phyloP scores from a whole-genome alignment of 2,113 vertebrate genomes.

The Elgaria multicarinata region DNA sequence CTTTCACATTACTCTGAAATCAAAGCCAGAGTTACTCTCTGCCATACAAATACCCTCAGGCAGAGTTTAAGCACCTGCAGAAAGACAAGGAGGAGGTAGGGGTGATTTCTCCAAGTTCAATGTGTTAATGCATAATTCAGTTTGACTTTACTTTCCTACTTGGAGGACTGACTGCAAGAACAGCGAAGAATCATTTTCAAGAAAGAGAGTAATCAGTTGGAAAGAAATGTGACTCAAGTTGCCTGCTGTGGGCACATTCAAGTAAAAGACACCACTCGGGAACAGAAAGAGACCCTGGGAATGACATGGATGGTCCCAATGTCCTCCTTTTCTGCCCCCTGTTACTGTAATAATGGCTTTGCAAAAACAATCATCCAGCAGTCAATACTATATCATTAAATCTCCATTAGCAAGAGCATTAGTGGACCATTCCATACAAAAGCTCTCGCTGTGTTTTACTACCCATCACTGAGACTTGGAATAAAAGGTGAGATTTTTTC shows the following conservation, averaged over 20 bases:
- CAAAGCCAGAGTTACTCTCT: neutral
- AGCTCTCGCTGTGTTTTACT: constrained; percentile 9
- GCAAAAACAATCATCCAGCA: constrained; percentile 3
- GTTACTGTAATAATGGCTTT: neutral
- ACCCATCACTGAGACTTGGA: neutral
- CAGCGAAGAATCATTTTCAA: neutral
- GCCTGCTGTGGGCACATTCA: neutral
- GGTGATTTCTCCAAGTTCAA: constrained; percentile 4
- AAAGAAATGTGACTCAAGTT: constrained; percentile 16
- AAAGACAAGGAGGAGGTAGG: neutral
- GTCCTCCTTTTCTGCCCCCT: neutral
- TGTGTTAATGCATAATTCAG: constrained; percentile 23
- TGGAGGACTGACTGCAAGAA: neutral
- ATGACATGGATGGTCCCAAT: neutral
- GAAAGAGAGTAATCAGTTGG: constrained; percentile 21
- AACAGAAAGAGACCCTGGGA: neutral
- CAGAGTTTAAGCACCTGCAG: constrained; percentile 12
- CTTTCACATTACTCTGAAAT: neutral
- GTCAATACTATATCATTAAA: neutral
- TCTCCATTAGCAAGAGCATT: neutral
- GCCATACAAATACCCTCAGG: neutral
- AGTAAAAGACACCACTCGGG: constrained; percentile 17
- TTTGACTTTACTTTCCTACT: constrained; percentile 17
- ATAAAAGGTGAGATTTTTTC: constrained; percentile 3
- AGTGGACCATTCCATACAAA: neutral